These are phyloP conservation scores for Drosophila mayri DNA, from an alignment of 1,140 invertebrate genomes.

Conservation along the genomic window DNA sequence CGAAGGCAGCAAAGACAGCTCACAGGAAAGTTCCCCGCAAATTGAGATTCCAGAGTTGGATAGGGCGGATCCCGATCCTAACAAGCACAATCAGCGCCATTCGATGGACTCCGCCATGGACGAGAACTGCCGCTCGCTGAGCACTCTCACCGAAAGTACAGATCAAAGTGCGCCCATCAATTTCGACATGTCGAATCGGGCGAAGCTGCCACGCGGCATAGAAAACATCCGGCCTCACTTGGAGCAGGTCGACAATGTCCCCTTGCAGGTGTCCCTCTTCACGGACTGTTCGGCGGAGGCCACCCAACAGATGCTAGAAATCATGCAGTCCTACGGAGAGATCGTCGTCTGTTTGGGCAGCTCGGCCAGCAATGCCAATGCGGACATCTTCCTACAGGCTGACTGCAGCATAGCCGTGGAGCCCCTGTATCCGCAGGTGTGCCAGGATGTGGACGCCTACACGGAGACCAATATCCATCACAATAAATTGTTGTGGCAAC, in stretches of 20 bases:
- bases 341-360: conserved; percentile 95
- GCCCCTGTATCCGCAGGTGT: conserved; percentile 96
- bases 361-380: conserved; percentile 94
- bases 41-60: conserved; percentile 24
- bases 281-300: conserved; percentile 97
- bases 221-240: conserved; percentile 98
- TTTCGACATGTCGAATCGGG: conserved; percentile 96
- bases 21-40: conserved; percentile 6
- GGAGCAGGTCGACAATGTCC: conserved; percentile 98
- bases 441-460: conserved; percentile 89
- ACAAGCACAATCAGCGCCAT: conserved; percentile 58
- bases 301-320: conserved; percentile 95
- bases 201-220: conserved; percentile 97
- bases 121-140: conserved; percentile 91
- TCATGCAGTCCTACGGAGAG: conserved; percentile 98
- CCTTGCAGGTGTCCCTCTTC: conserved; percentile 97
- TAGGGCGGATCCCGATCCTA: conserved; percentile 25
- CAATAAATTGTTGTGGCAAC: conserved; percentile 75
- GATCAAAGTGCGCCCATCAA: conserved; percentile 95
- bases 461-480: conserved; percentile 76
- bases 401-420: conserved; percentile 96
- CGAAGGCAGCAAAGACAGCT: conserved; percentile 33
- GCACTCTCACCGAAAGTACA: conserved; percentile 93
- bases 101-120: conserved; percentile 86
- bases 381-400: conserved; percentile 96